These are phyloP conservation scores for Stratiomys singularior DNA, from an alignment of 2,888 invertebrate genomes.

Conservation along the genomic window DNA sequence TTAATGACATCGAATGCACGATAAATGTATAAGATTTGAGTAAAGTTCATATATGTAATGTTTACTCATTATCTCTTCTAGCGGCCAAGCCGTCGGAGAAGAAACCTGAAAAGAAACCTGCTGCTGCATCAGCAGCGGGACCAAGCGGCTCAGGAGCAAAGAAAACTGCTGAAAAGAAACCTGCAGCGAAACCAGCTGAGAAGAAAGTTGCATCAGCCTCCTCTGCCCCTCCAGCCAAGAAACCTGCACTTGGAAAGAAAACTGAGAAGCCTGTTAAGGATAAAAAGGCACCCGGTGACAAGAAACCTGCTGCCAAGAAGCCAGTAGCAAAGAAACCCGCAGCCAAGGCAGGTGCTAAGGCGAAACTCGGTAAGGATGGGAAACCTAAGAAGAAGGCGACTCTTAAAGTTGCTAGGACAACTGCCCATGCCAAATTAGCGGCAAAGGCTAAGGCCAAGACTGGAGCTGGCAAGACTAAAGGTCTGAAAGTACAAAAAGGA, in stretches of 20 bases:
- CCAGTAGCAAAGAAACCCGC: conserved; percentile 61
- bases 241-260: conserved; percentile 67
- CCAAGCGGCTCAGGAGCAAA: conserved; percentile 44
- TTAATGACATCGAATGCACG: too few relatives aligned
- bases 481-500: conserved; percentile 66
- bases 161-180: conserved; percentile 55
- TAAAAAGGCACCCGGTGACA: conserved; percentile 58
- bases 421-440: conserved; percentile 60
- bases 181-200: conserved; percentile 50
- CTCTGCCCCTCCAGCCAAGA: conserved; percentile 59
- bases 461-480: conserved; percentile 66
- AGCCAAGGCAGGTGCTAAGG: conserved; percentile 47
- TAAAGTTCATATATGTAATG: too few relatives aligned
- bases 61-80: conserved; percentile 58
- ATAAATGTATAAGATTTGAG: too few relatives aligned
- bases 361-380: conserved; percentile 57
- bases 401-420: conserved; percentile 60
- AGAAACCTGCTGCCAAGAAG: conserved; percentile 61
- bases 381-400: conserved; percentile 65
- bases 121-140: conserved; percentile 49
- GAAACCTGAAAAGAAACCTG: conserved; percentile 62
- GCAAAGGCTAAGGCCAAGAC: conserved; percentile 63
- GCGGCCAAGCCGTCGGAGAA: conserved; percentile 71
- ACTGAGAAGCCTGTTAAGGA: conserved; percentile 62
- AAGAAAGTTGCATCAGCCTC: conserved; percentile 54